Percentiles rank a stretch among this genome's conserved stretches.
Evolutionary conservation across 1,140 invertebrate genomes (phyloP).

Genomic region (Panagrolaimus sp.): DNA sequence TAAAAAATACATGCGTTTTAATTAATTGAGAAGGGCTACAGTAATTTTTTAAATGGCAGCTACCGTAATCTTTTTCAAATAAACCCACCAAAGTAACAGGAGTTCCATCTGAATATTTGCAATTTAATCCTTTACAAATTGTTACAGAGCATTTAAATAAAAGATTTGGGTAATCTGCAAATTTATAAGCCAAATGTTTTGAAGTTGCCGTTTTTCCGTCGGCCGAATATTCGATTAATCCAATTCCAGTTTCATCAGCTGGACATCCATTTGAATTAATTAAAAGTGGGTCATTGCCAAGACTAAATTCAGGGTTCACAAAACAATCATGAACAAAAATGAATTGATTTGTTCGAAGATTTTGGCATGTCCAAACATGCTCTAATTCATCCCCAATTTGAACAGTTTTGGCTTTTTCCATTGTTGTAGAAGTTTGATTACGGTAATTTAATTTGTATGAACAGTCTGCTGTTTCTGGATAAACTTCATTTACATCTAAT

Average conservation of each 20-base stretch:
- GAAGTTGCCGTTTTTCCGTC: conserved; percentile 20
- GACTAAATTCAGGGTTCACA: neutral
- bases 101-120: neutral
- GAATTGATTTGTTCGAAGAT: conserved; percentile 17
- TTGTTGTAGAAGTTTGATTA: conserved; percentile 6
- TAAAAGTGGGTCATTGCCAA: neutral
- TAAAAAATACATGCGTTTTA: no score
- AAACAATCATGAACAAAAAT: conserved; percentile 10
- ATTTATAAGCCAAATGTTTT: conserved; percentile 24
- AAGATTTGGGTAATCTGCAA: conserved; percentile 30
- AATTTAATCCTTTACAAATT: conserved; percentile 5
- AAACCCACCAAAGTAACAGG: neutral
- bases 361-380: conserved; percentile 21
- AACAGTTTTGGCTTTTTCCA: conserved; percentile 2
- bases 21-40: no score
- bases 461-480: conserved; percentile 1
- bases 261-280: conserved; percentile 4
- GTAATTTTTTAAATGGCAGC: no score
- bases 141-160: conserved; percentile 28
- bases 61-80: no score
- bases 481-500: neutral
- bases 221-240: conserved; percentile 13
- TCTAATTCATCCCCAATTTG: conserved; percentile 22
- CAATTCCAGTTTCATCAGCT: neutral
- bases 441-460: neutral